phyloP scores from a whole-genome alignment of 2,113 vertebrate genomes.

The Xenopus laevis region DNA sequence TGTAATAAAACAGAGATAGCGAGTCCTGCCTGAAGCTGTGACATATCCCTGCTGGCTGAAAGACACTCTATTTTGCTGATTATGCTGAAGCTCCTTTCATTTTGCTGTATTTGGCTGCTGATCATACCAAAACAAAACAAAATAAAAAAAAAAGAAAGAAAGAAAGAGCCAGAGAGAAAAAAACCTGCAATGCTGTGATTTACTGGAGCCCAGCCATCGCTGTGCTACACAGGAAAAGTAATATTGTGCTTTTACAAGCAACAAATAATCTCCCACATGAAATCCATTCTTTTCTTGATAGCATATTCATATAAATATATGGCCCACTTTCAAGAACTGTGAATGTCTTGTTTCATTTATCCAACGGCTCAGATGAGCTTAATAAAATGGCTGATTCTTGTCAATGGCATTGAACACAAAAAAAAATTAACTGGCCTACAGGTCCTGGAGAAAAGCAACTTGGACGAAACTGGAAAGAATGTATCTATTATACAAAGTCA shows the following conservation, averaged over 20 bases:
- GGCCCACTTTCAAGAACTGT: neutral
- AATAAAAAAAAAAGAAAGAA: too few species aligned
- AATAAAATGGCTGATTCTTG: neutral
- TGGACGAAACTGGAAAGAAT: too few species aligned
- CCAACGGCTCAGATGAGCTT: neutral
- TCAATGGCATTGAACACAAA: neutral
- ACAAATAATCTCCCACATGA: slow-evolving; percentile 44
- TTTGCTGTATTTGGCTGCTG: slow-evolving; percentile 67
- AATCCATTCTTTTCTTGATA: slow-evolving; percentile 38
- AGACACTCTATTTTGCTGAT: slow-evolving; percentile 60
- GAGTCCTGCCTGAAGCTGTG: slow-evolving; percentile 60
- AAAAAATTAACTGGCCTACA: too few species aligned
- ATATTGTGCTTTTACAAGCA: slow-evolving; percentile 43
- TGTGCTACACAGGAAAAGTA: slow-evolving; percentile 47
- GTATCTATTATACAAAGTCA: too few species aligned
- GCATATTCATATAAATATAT: slow-evolving; percentile 3
- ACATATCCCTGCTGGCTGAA: slow-evolving; percentile 65
- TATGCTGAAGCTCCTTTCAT: slow-evolving; percentile 64
- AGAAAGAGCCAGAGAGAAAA: neutral
- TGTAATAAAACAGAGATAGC: slow-evolving; percentile 64
- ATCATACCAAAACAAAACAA: slow-evolving; percentile 56
- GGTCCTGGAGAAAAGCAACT: too few species aligned
- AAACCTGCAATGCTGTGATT: slow-evolving; percentile 54
- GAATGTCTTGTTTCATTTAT: neutral
- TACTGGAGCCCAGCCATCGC: slow-evolving; percentile 55